Base-by-base conservation (phyloP, 2,113 vertebrate species). In the Dasyornis broadbenti region DNA sequence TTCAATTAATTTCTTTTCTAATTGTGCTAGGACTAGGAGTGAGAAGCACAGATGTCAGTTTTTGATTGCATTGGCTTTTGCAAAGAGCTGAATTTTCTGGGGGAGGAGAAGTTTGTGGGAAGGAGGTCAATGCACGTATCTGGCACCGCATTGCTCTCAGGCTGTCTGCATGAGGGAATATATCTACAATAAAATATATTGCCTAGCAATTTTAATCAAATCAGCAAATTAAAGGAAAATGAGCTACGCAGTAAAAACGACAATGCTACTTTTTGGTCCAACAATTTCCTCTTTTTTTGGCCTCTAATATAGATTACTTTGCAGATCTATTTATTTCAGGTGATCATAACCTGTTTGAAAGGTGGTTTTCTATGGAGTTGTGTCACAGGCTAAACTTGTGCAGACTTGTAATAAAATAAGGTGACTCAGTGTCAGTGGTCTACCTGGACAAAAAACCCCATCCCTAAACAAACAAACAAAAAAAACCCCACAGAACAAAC, bases 1-100 rank as follows among this genome's bases (percentile, higher is more conserved):
- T 96, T 90, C 91, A 96, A 68, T 96, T 94, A 90, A 28, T 23
- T 87, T 70, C 1, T 49, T 88, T 73, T 71, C 56, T 95, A 86
- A 75, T 92, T 53, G 50, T 71, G 54, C 42, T 68, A 80, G 73
- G 72, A n/a, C 37, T 40, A 77, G 30, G 47, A 42, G 53, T 88
- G 68, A 95, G 70, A 95, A 89, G 61, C 68, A 66, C 39, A 66
- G 76, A 92, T 81, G 65, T 86, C 90, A 86, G 31, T 56, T 83
- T 92, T 66, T 94, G 90, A 83, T 95, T 94, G 39, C 79, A 47
- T 33, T 94, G 86, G 80, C 66, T 95, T 90, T 81, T 60, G 30
- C 35, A 85, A 64, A 52, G 21, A 59, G 26, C 37, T 70, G 50
- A 60, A 82, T 90, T 92, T 86, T 79, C 61, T 63, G 15, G 6